Base-by-base conservation (phyloP, 2,113 vertebrate genomes). In the Hucho hucho region DNA sequence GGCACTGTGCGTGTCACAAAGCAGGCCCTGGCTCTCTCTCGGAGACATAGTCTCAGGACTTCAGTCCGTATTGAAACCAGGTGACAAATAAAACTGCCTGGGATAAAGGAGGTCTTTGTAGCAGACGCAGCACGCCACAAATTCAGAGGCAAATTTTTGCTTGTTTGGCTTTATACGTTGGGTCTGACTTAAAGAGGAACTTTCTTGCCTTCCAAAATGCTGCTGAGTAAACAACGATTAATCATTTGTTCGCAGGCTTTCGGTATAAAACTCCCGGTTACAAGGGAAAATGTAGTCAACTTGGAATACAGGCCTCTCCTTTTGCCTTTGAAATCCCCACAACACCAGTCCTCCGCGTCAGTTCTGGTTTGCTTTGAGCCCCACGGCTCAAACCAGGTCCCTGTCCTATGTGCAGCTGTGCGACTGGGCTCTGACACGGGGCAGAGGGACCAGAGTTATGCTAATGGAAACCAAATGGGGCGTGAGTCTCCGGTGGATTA, bases 381-480 rank as follows among this genome's bases (percentile, higher is more conserved):
- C 73, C 24, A 80, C 64, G 79, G 84, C 83, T n/a, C n/a, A n/a
- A n/a, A n/a, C n/a, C n/a, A 85, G 87, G 88, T 90, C 87, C 88
- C 89, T 87, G 89, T 92, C 88, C 88, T 89, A 69, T 83, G 82
- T 87, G 87, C 89, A 87, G 87, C 90, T 83, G 83, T 87, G 87
- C 88, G 86, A 87, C 90, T 89, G 88, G 77, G 86, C 87, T 88
- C 76, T 90, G 88, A 92, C 87, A 91, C 64, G 72, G 86, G 89
- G 90, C 88, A 90, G 86, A 87, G 88, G 84, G 84, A 89, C 90
- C 86, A 90, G 87, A 83, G 84, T 88, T 91, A 91, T 90, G 89
- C 90, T 93, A 92, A 92, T 92, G 87, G 84, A 82, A 90, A 92
- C 90, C 90, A 92, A 93, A 93, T 92, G 90, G 88, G 88, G 83